Evolutionary conservation across 2,888 invertebrate species (phyloP).

Genomic region (Drosophila sordidula): DNA sequence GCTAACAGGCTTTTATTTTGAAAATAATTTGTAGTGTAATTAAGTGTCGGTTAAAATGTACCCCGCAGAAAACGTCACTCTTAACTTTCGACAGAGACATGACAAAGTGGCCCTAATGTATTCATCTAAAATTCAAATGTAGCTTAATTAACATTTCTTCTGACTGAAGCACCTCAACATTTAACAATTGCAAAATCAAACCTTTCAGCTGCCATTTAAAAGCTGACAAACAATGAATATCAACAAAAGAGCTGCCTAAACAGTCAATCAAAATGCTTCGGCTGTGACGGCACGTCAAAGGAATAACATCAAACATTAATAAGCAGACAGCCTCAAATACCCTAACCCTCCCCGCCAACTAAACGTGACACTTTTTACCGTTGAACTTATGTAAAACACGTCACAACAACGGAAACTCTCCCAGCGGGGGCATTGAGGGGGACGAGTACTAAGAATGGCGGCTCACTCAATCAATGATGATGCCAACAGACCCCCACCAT

Average conservation of each 20-base stretch:
- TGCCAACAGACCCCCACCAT: not conserved
- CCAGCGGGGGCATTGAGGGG: constrained; percentile 1
- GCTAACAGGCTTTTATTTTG: too few species aligned
- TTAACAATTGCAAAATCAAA: not conserved
- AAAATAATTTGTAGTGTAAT: too few species aligned
- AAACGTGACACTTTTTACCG: constrained; percentile 56
- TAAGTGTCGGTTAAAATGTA: too few species aligned
- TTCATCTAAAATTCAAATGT: not conserved
- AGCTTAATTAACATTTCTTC: not conserved
- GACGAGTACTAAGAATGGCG: constrained; percentile 8
- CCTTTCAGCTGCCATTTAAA: constrained; percentile 6
- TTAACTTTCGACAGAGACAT: too few species aligned
- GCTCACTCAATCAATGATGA: constrained; percentile 49
- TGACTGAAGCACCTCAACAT: not conserved
- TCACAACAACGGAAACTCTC: constrained; percentile 19
- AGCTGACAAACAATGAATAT: constrained; percentile 21
- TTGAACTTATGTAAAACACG: constrained; percentile 58
- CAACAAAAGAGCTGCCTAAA: constrained; percentile 23
- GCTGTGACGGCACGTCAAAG: constrained; percentile 36
- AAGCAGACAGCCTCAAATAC: constrained; percentile 20
- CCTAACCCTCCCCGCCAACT: constrained; percentile 4
- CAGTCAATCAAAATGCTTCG: constrained; percentile 43
- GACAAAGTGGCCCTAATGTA: too few species aligned
- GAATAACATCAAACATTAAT: constrained; percentile 57
- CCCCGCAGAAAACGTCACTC: not conserved